phyloP scores from a whole-genome alignment of 2,888 invertebrate genomes.

The Eilema depressum region DNA sequence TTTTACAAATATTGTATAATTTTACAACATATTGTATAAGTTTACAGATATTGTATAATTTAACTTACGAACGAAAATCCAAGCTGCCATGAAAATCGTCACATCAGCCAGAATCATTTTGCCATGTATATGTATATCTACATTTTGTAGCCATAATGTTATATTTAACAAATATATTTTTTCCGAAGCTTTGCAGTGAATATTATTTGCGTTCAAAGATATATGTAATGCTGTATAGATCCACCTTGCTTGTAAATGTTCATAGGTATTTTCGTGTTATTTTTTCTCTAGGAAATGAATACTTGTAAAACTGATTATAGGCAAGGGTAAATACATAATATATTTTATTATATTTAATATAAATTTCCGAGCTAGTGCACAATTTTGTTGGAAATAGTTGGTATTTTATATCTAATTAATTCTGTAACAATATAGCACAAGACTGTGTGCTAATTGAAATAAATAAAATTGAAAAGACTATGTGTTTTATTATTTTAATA shows the following conservation, averaged over 20 bases:
- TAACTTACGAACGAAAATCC: constrained; percentile 48
- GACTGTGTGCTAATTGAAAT: constrained; percentile 77
- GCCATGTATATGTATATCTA: constrained; percentile 56
- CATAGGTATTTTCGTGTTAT: constrained; percentile 27
- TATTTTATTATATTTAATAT: constrained; percentile 54
- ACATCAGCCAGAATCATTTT: constrained; percentile 55
- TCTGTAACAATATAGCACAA: constrained; percentile 80
- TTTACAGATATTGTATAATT: constrained; percentile 32
- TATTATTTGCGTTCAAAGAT: constrained; percentile 36
- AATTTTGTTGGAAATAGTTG: constrained; percentile 75
- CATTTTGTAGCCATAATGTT: constrained; percentile 59
- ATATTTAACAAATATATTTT: constrained; percentile 45
- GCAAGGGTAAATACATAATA: constrained; percentile 39
- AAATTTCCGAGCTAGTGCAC: constrained; percentile 73
- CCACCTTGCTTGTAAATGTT: constrained; percentile 39
- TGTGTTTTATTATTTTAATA: constrained; percentile 41
- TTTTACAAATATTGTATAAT: constrained; percentile 37
- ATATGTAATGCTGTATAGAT: constrained; percentile 38
- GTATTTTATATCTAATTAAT: constrained; percentile 73
- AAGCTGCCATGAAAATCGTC: constrained; percentile 59
- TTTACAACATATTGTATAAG: constrained; percentile 5
- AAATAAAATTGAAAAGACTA: constrained; percentile 72
- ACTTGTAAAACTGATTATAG: constrained; percentile 38
- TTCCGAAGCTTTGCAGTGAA: constrained; percentile 43
- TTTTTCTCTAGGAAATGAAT: constrained; percentile 32